Conservation (phyloP, 1,140 invertebrate genomes). For the Gryllus bimaculatus region DNA sequence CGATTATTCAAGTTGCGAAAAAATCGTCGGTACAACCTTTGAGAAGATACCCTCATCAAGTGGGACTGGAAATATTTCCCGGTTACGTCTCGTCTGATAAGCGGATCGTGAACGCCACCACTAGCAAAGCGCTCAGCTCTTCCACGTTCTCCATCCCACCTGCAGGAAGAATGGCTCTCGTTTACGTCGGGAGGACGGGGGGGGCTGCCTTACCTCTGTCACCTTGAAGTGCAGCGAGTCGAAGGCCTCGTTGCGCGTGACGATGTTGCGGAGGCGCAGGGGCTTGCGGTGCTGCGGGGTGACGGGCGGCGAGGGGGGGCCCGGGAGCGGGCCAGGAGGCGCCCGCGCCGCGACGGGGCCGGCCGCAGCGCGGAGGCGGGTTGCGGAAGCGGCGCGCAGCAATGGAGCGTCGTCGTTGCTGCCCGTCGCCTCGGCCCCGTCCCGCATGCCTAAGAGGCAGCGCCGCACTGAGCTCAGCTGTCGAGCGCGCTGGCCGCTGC, state of each 20-base stretch:
- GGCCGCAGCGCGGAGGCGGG: too few relatives aligned
- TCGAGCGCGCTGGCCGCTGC: not conserved
- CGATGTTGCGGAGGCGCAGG: conserved; percentile 47
- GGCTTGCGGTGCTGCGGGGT: conserved; percentile 39
- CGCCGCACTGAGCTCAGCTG: conserved; percentile 11
- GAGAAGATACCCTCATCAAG: too few relatives aligned
- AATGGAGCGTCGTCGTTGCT: not conserved
- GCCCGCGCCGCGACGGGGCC: not conserved
- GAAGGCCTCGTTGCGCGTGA: conserved; percentile 47
- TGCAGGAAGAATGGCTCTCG: too few relatives aligned
- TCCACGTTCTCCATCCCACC: too few relatives aligned
- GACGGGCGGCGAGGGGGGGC: not conserved
- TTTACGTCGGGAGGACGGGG: not conserved
- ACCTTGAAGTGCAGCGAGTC: conserved; percentile 48
- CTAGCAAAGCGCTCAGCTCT: too few relatives aligned
- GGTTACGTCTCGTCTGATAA: too few relatives aligned
- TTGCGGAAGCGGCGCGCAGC: not conserved
- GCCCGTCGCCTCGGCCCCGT: not conserved
- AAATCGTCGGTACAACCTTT: too few relatives aligned
- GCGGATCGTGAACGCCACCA: too few relatives aligned
- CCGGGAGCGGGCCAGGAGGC: not conserved
- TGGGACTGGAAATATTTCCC: too few relatives aligned
- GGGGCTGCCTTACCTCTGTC: conserved; percentile 37
- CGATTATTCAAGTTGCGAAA: too few relatives aligned
- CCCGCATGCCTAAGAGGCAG: not conserved